These are phyloP conservation scores for Laticauda laticaudata DNA, from an alignment of 2,113 vertebrate species.

Conservation along the genomic window DNA sequence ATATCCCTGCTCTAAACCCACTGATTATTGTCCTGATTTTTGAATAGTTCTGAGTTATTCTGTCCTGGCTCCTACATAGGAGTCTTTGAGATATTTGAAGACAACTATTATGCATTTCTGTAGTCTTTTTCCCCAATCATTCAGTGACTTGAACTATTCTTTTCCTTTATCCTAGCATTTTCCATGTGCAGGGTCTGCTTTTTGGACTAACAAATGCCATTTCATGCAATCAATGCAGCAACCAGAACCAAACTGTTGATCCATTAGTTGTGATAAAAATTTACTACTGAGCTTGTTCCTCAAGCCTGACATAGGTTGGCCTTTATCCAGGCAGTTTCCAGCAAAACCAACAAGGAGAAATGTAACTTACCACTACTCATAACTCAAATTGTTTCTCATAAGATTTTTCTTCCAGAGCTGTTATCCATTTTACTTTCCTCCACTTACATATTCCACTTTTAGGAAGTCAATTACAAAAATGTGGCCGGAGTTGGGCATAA, in stretches of 20 bases:
- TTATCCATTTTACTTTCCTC: not conserved
- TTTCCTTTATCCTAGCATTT: not conserved
- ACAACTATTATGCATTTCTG: not conserved
- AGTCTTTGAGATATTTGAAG: not conserved
- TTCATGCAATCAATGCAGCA: not conserved
- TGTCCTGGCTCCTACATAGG: not conserved
- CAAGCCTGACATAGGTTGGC: not conserved
- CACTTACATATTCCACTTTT: not conserved
- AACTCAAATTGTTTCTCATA: not conserved
- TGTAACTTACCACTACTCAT: not conserved
- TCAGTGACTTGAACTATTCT: not conserved
- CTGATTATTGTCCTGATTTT: not conserved
- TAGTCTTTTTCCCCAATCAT: not conserved
- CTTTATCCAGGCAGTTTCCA: not conserved
- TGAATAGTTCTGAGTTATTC: not conserved
- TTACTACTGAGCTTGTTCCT: not conserved
- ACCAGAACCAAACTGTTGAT: not conserved
- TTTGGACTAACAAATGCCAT: not conserved
- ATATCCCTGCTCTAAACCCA: not conserved
- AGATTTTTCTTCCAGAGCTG: not conserved
- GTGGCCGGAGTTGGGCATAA: not conserved
- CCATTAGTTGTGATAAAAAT: not conserved
- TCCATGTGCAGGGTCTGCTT: not conserved
- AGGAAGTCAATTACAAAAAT: not conserved
- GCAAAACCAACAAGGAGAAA: not conserved